Evolutionary conservation across 2,113 vertebrate genomes (phyloP), one percentile per base, ranked within the genome.

Genomic region (Pica pica): DNA sequence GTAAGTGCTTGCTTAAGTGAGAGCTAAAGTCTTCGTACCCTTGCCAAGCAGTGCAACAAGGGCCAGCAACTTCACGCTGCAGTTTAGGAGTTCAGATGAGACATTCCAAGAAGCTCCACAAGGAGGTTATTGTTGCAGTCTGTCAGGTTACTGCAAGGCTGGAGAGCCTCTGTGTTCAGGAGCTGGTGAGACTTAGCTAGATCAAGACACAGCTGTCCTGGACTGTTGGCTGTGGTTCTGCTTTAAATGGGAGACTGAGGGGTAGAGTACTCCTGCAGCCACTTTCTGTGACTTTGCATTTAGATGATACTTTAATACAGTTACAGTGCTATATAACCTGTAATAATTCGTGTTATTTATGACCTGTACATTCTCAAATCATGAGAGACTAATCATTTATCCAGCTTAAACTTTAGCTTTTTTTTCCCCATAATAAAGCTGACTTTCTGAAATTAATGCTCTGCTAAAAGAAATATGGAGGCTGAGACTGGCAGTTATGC

Each of bases 21-120:
- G 47, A 67, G 42, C 23, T 61, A 15, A 30, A 31, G 30, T 46
- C 35, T 82, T 50, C 1, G 0, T n/a, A 31, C 2, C 6, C 2
- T 3, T 17, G 26, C 44, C 41, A 57, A 35, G 56, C 31, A 52
- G 33, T 23, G 31, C n/a, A 52, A 1, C 7, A 19, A 26, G 39
- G 41, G 30, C 11, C 30, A 61, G n/a, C 44, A 80, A 16, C 16
- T 21, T 76, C 22, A 6, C 1, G 0, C 11, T 55, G 23, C 37
- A 19, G n/a, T 28, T 47, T 7, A 31, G n/a, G 23, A 49, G 12
- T 33, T 75, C 30, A 23, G 35, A 15, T 0, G 1, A 69, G 21
- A 19, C 10, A 10, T 8, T 69, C 46, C 30, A 46, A 20, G 85
- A 52, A 83, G 35, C 35, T 69, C 23, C 23, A 6, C 10, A 7